Evolutionary conservation across 2,888 invertebrate genomes (phyloP).

Genomic region (Noctua janthina): DNA sequence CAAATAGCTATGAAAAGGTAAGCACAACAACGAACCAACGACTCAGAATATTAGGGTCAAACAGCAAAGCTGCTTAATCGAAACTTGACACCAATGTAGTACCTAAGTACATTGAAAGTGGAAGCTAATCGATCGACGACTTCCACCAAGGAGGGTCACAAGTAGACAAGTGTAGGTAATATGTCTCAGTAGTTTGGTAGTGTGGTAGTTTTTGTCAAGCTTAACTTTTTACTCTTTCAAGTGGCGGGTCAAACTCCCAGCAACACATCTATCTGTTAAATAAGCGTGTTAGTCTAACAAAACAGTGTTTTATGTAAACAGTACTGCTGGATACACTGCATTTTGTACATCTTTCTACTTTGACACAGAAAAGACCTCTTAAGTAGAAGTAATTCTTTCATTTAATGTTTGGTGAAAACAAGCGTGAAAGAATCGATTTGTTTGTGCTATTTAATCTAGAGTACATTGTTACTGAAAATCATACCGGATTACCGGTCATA

Average conservation of each 20-base stretch:
- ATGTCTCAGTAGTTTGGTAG: neutral
- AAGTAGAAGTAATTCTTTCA: neutral
- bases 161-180: neutral
- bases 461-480: neutral
- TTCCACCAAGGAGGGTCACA: neutral
- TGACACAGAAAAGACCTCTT: neutral
- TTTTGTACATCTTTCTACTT: neutral
- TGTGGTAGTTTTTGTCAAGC: too few relatives aligned
- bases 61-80: slow-evolving; percentile 5
- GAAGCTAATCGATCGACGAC: neutral
- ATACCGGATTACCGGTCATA: neutral
- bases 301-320: too few relatives aligned
- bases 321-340: neutral
- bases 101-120: slow-evolving; percentile 1
- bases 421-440: neutral
- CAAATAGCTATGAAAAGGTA: slow-evolving; percentile 14
- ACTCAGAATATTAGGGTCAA: slow-evolving; percentile 14
- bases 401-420: too few relatives aligned
- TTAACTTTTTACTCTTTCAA: too few relatives aligned
- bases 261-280: neutral
- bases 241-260: neutral
- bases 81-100: slow-evolving; percentile 25
- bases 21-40: neutral
- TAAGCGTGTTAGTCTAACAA: neutral
- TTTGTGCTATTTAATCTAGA: neutral